Conservation (phyloP, 1,140 invertebrate species). For the Drosophila melanica region DNA sequence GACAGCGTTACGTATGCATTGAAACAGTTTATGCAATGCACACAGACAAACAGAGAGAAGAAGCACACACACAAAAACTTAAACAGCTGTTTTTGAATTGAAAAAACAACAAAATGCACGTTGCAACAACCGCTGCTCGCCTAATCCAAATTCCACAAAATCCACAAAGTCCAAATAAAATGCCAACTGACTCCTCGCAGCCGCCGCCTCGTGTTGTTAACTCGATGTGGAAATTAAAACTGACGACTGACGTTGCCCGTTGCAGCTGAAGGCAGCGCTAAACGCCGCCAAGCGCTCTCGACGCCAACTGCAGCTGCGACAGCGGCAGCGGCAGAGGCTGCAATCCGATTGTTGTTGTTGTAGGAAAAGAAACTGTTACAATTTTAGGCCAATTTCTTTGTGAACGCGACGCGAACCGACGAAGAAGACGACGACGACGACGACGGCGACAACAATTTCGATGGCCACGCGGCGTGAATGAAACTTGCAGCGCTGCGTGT, state of each 20-base stretch:
- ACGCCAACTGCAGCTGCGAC: conserved; percentile 54
- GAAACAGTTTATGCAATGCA: conserved; percentile 51
- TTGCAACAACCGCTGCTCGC: conserved; percentile 15
- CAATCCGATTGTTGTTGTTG: conserved; percentile 33
- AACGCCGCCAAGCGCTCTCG: conserved; percentile 29
- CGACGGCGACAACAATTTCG: conserved; percentile 50
- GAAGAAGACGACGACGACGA: conserved; percentile 11
- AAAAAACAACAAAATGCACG: conserved; percentile 10
- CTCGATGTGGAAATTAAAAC: conserved; percentile 81
- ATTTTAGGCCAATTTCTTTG: conserved; percentile 76
- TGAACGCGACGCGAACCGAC: conserved; percentile 60
- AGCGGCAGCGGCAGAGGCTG: conserved; percentile 22
- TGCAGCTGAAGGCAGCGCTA: conserved; percentile 52
- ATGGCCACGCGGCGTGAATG: conserved; percentile 76
- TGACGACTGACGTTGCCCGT: conserved; percentile 64
- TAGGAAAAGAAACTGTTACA: conserved; percentile 71
- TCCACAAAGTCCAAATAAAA: conserved; percentile 24
- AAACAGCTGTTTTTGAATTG: conserved; percentile 31
- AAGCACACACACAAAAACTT: neutral
- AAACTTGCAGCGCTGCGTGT: conserved; percentile 52
- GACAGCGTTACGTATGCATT: conserved; percentile 36
- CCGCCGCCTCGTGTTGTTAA: conserved; percentile 58
- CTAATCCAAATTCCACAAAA: conserved; percentile 43
- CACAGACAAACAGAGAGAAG: conserved; percentile 6
- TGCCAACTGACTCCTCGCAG: conserved; percentile 19